These are phyloP conservation scores for Nematopogon swammerdamellus DNA, from an alignment of 2,888 invertebrate genomes.

Conservation along the genomic window DNA sequence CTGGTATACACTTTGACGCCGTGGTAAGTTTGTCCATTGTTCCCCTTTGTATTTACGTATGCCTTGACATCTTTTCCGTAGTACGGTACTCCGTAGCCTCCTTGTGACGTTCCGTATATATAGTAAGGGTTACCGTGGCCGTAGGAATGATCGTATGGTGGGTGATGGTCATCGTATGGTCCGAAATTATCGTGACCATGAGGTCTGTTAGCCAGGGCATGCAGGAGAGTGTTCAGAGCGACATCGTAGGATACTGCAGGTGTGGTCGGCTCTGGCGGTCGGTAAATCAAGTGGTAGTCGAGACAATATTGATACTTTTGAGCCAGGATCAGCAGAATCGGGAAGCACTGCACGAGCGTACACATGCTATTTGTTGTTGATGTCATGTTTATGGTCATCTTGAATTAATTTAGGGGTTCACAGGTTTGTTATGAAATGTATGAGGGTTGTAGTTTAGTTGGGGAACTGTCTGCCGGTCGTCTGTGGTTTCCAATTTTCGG, in stretches of 20 bases:
- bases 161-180: not conserved
- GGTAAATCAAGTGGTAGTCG: constrained; percentile 35
- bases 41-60: not conserved
- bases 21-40: not conserved
- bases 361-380: constrained; percentile 17
- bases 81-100: not conserved
- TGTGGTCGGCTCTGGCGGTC: constrained; percentile 36
- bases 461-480: too few relatives aligned
- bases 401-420: too few relatives aligned
- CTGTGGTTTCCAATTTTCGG: too few relatives aligned
- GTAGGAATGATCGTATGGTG: not conserved
- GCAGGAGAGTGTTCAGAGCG: constrained; percentile 35
- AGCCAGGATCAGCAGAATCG: constrained; percentile 36
- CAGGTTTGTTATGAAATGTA: too few relatives aligned
- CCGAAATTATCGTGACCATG: not conserved
- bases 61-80: not conserved
- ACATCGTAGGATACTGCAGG: constrained; percentile 38
- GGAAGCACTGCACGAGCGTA: constrained; percentile 36
- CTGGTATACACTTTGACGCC: not conserved
- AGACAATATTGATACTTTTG: constrained; percentile 36
- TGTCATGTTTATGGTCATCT: not conserved
- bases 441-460: too few relatives aligned
- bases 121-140: not conserved
- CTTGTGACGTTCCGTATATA: not conserved
- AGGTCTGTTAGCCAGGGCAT: constrained; percentile 15